These are phyloP conservation scores for Cololabis saira DNA, from an alignment of 2,113 vertebrate genomes.

Conservation along the genomic window DNA sequence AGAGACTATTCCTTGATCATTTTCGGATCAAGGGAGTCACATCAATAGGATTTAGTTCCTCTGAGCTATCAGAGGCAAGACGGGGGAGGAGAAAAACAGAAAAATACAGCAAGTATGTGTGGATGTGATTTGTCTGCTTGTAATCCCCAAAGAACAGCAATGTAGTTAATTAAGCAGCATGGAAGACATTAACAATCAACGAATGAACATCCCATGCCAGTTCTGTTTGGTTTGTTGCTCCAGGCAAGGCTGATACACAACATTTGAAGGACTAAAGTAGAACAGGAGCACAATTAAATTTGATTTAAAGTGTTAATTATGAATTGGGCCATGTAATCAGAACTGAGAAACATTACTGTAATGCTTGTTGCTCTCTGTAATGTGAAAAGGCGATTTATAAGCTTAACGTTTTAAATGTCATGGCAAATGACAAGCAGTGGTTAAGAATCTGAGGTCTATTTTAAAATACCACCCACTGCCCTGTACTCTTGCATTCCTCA, in stretches of 20 bases:
- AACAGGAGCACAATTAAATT: constrained; percentile 5
- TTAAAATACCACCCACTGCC: constrained; percentile 16
- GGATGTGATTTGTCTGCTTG: constrained; percentile 5
- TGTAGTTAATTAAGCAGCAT: constrained; percentile 37
- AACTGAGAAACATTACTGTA: background rate
- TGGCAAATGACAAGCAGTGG: constrained; percentile 22
- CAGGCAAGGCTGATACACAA: constrained; percentile 6
- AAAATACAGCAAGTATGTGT: constrained; percentile 17
- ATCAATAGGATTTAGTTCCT: constrained; percentile 39
- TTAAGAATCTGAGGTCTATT: constrained; percentile 24
- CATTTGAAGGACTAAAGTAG: constrained; percentile 19
- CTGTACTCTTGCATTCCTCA: constrained; percentile 7
- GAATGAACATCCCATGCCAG: constrained; percentile 20
- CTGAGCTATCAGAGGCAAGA: constrained; percentile 24
- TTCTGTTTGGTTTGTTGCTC: background rate
- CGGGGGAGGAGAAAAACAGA: background rate
- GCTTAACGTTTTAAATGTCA: constrained; percentile 8
- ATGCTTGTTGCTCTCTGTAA: background rate
- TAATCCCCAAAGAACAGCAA: constrained; percentile 33
- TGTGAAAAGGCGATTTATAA: constrained; percentile 10
- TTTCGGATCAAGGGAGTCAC: constrained; percentile 49
- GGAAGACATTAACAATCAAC: constrained; percentile 24
- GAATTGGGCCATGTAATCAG: background rate
- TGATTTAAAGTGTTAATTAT: constrained; percentile 16
- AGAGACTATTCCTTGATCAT: constrained; percentile 43